Evolutionary conservation across 2,797 vertebrate species (phyloP), one percentile per base, ranked within the genome.

Genomic region (Falco berigora): DNA sequence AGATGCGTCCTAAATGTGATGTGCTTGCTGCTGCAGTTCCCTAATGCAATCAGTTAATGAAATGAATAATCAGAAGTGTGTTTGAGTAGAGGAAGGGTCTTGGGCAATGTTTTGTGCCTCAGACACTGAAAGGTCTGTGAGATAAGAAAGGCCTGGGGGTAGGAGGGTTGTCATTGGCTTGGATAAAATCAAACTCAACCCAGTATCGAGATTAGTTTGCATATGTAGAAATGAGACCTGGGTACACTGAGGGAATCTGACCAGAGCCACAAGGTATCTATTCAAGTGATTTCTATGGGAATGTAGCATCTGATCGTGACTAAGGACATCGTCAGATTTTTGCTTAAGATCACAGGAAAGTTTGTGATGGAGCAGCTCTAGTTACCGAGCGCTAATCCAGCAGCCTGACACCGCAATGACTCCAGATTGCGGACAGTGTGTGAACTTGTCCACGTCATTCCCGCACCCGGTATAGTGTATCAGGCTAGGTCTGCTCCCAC

Each of bases 21-120:
- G 15, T 75, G 61, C 74, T 88, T 59, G 69, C 40, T 94, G 56
- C 68, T 88, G 75, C 66, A 81, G 40, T 94, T 92, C 71, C 59
- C 61, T 83, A 77, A 75, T 94, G 46, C 61, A 94, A 69, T 94
- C 62, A 85, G 7, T 96, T 93, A 93, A n/a, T 61, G 28, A 89
- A 86, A 61, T 84, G 83, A 90, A 66, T 94, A 77, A 88, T 94
- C 52, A 85, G 53, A 89, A 82, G 27, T 78, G 55, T 36, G 8
- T 78, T 78, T 96, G 61, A 86, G 34, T 68, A 85, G 80, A 73
- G 32, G 40, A 74, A 20, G 52, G 27, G 25, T 82, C 59, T 88
- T 77, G 56, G 12, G 32, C 30, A 36, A 5, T 85, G 55, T 77
- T 88, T 87, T 59, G 10, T 89, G n/a, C 62, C n/a, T 74, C 20